Evolutionary conservation across 2,888 invertebrate species (phyloP).

Genomic region (Eupithecia pulchellata): DNA sequence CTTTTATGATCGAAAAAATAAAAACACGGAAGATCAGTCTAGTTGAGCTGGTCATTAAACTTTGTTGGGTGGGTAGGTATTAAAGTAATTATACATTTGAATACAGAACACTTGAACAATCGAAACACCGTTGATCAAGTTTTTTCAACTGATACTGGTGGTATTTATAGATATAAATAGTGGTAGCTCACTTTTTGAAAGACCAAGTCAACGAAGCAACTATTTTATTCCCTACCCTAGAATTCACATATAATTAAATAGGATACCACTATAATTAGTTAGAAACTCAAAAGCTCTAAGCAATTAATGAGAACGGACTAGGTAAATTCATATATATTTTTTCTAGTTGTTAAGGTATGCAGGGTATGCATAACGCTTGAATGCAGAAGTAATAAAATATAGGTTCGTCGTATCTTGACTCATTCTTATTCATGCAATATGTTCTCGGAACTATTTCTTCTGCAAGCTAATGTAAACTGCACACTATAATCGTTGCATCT

Average conservation of each 20-base stretch:
- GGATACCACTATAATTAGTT: too few relatives aligned
- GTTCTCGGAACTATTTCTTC: conserved; percentile 33
- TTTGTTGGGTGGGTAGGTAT: neutral
- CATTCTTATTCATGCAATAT: conserved; percentile 13
- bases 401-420: conserved; percentile 1
- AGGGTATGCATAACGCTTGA: neutral
- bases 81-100: neutral
- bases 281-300: too few relatives aligned
- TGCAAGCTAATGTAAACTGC: conserved; percentile 29
- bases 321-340: too few relatives aligned
- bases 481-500: conserved; percentile 39
- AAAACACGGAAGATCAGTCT: conserved; percentile 5
- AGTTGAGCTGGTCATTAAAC: conserved; percentile 7
- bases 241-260: too few relatives aligned
- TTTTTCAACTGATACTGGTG: neutral
- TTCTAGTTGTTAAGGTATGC: too few relatives aligned
- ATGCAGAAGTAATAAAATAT: neutral
- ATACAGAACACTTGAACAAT: neutral
- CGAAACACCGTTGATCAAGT: neutral
- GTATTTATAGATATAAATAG: too few relatives aligned
- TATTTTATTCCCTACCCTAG: too few relatives aligned
- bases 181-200: too few relatives aligned
- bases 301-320: too few relatives aligned
- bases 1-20: conserved; percentile 4
- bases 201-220: too few relatives aligned